A percentile compares a stretch with the other conserved stretches of the same genome.
Conservation (phyloP, 2,888 invertebrate genomes). For the Spialia ferax region DNA sequence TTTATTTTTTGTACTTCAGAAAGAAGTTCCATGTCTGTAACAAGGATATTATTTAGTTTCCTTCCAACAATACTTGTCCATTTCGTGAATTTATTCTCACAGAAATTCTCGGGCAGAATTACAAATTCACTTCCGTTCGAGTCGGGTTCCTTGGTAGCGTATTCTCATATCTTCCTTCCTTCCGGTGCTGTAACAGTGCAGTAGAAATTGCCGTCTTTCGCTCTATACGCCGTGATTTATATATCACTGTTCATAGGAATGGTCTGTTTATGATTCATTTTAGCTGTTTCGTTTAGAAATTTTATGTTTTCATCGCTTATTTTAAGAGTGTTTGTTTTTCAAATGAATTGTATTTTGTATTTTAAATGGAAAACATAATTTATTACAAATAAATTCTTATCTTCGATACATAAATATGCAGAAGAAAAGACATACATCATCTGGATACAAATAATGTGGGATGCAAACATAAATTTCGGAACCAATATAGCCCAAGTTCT, state of each 20-base stretch:
- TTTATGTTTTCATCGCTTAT: background rate
- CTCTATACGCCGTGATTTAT: slow-evolving; percentile 65
- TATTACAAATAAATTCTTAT: background rate
- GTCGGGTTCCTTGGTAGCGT: slow-evolving; percentile 27
- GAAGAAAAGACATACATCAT: background rate
- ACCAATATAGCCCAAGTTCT: slow-evolving; percentile 6
- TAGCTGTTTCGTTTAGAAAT: slow-evolving; percentile 1
- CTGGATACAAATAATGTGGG: background rate
- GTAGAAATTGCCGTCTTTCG: slow-evolving; percentile 61
- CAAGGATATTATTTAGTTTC: background rate
- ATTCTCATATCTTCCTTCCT: slow-evolving; percentile 41
- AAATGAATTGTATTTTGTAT: background rate
- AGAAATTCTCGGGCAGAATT: slow-evolving; percentile 17
- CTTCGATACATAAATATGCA: background rate
- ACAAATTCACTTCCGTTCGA: slow-evolving; percentile 18
- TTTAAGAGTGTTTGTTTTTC: background rate
- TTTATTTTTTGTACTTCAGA: too few relatives aligned
- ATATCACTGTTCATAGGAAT: slow-evolving; percentile 54
- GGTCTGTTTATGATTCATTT: slow-evolving; percentile 40
- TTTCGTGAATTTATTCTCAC: slow-evolving; percentile 1
- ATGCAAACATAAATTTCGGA: slow-evolving; percentile 22
- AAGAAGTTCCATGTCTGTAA: background rate
- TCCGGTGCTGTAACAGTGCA: slow-evolving; percentile 42
- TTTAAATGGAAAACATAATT: background rate
- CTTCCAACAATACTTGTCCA: background rate